Conservation (phyloP, 2,797 vertebrate species). For the Synaphobranchus kaupii region DNA sequence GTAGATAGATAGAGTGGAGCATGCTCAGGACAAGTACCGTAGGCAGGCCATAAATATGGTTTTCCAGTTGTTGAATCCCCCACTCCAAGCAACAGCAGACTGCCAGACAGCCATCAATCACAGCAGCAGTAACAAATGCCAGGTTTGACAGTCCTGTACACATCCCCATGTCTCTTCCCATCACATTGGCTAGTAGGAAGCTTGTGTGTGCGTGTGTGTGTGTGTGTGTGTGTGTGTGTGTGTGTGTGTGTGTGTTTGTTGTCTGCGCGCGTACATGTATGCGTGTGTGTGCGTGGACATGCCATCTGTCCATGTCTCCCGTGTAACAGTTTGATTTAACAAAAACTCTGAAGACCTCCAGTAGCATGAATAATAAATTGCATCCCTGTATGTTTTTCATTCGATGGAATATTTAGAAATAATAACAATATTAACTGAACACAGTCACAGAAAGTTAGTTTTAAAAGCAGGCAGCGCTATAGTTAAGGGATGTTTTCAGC, state of each 20-base stretch:
- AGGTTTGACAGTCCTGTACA: conserved; percentile 7
- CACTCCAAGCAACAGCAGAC: background rate
- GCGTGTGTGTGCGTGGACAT: background rate
- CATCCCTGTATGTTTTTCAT: background rate
- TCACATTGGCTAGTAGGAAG: background rate
- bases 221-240: background rate
- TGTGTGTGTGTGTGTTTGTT: background rate
- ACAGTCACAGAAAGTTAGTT: background rate
- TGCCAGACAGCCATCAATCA: background rate
- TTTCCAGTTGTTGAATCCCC: background rate
- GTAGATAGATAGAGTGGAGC: background rate
- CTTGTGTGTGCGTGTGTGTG: background rate
- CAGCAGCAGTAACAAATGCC: background rate
- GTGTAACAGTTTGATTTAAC: background rate
- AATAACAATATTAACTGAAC: background rate
- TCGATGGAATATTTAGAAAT: background rate
- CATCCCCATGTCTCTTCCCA: background rate
- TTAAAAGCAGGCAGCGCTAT: background rate
- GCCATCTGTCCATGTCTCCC: background rate
- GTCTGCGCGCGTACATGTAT: background rate
- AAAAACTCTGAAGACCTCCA: background rate
- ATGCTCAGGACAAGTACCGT: background rate
- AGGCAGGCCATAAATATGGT: background rate
- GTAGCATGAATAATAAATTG: background rate
- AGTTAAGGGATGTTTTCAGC: no score